phyloP scores from a whole-genome alignment of 2,888 invertebrate genomes.

The Aradus depressus region DNA sequence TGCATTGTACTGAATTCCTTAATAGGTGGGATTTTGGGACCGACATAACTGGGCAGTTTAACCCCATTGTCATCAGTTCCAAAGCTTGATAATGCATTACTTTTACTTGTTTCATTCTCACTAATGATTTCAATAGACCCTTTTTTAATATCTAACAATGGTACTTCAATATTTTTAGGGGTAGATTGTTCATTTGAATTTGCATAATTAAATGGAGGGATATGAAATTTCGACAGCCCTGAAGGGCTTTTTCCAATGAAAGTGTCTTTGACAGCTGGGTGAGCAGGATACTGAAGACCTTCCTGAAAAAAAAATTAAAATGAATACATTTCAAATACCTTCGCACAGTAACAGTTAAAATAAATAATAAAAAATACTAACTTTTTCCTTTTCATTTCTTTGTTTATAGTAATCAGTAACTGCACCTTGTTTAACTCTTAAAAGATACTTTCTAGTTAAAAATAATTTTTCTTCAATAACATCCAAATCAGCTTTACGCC shows the following conservation, averaged over 20 bases:
- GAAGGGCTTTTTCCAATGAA: slow-evolving; percentile 21
- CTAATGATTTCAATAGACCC: no score
- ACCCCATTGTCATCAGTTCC: no score
- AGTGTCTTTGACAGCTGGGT: slow-evolving; percentile 23
- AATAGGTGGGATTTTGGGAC: no score
- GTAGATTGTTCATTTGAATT: not conserved
- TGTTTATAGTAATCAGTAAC: slow-evolving; percentile 22
- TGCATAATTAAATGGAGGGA: not conserved
- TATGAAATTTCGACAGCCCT: not conserved
- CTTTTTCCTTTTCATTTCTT: slow-evolving; percentile 7
- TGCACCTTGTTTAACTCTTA: slow-evolving; percentile 17
- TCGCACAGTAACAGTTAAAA: not conserved
- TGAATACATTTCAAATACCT: not conserved
- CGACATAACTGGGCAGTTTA: no score
- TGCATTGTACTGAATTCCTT: no score
- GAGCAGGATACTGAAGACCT: slow-evolving; percentile 20
- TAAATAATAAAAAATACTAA: not conserved
- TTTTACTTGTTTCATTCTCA: no score
- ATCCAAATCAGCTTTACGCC: slow-evolving; percentile 20
- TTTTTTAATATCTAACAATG: no score
- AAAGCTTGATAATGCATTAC: no score
- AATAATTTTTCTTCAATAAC: slow-evolving; percentile 23
- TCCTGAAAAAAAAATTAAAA: slow-evolving; percentile 15
- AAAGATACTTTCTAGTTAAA: slow-evolving; percentile 15
- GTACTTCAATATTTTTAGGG: no score